These are phyloP conservation scores for Aporophyla lueneburgensis DNA, from an alignment of 2,888 invertebrate genomes.

Conservation along the genomic window DNA sequence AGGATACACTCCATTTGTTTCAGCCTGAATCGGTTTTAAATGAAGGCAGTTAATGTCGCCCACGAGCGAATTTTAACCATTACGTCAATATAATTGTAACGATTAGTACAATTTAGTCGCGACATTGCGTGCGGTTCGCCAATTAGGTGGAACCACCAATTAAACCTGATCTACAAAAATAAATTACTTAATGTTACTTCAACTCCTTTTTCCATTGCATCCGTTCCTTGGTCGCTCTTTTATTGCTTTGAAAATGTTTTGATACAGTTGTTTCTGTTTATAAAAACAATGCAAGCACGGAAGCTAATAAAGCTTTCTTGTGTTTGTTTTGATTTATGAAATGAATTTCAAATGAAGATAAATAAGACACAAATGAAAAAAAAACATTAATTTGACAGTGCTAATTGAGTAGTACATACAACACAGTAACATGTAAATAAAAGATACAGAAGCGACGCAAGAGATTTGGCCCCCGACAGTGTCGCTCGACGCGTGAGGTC, in stretches of 20 bases:
- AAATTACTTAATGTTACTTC: constrained; percentile 68
- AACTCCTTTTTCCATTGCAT: constrained; percentile 53
- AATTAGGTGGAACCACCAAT: constrained; percentile 79
- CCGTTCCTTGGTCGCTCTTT: constrained; percentile 41
- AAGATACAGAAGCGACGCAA: constrained; percentile 52
- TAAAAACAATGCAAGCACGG: constrained; percentile 31
- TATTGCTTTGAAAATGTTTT: constrained; percentile 43
- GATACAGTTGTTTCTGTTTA: constrained; percentile 16
- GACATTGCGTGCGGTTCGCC: constrained; percentile 82
- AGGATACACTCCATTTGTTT: constrained; percentile 70
- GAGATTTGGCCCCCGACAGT: constrained; percentile 68
- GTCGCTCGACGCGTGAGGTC: constrained; percentile 76
- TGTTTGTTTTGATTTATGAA: constrained; percentile 8
- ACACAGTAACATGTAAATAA: constrained; percentile 63
- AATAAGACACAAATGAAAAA: background rate
- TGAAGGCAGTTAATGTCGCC: constrained; percentile 82
- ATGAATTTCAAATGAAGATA: background rate
- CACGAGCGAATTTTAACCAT: constrained; percentile 80
- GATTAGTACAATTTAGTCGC: constrained; percentile 84
- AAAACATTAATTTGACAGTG: constrained; percentile 21
- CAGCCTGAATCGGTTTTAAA: constrained; percentile 79
- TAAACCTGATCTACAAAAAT: constrained; percentile 78
- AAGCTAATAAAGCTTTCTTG: constrained; percentile 4
- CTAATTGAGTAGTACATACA: constrained; percentile 14
- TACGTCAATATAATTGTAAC: constrained; percentile 78